Base-by-base conservation (phyloP, 1,140 invertebrate species). In the Harpegnathos saltator region DNA sequence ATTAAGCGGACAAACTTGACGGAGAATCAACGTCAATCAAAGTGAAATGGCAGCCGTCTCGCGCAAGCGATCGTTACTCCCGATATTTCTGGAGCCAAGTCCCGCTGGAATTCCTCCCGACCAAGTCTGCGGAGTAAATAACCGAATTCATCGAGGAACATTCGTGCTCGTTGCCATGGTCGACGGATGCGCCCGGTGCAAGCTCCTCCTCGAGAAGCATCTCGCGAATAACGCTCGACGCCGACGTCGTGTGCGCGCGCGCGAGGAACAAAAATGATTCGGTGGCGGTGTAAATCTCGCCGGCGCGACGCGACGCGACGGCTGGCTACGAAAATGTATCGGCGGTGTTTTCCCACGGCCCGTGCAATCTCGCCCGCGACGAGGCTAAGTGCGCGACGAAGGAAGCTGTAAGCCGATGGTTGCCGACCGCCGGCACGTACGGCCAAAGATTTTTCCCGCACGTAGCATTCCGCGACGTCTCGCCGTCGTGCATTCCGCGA, bases 381-480 rank as follows among this genome's bases (percentile, higher is more conserved):
- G 68, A 61, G 58, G 44, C 52, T 52, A 59, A 33, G 14, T 26
- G 26, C 26, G 44, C 38, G 38, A 3, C 3, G 38, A 44, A 44
- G 38, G 14, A 82, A 83, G 38, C 62, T 66, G 66, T 82, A 82
- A 87, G 83, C 78, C 83, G 50, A 54, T 48, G 68, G 59, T 44
- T 63, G 50, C 56, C 29, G 71, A n/a, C 33, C 50, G 52, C 38
- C 19, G 75, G 65, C 85, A 77, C 63, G 83, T 74, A n/a, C 52
- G 48, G n/a, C 19, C 15, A 24, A 54, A 66, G 29, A 19, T 15
- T 15, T n/a, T 24, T 29, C 12, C 4, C 5, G 50, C 50, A 17
- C 12, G 26, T 14, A 19, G 1, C 24, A 65, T 15, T 3, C 29
- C 15, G 54, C 17, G 26, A 71, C n/a, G 9, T 52, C 9, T 65